Conservation (phyloP, 1,140 invertebrate genomes). For the Coptotermes formosanus region DNA sequence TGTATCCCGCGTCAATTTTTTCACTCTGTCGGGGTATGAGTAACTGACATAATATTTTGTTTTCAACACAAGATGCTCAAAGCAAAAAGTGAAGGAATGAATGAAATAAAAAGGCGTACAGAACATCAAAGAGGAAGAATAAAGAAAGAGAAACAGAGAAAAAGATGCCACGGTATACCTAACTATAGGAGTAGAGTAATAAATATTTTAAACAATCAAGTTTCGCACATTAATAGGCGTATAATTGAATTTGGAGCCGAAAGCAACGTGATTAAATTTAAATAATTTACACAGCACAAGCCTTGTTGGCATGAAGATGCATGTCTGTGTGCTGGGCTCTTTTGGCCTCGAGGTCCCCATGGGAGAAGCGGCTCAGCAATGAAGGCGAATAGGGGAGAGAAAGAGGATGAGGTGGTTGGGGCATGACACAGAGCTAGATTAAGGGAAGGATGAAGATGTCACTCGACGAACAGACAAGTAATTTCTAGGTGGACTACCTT, state of each 20-base stretch:
- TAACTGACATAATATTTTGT: neutral
- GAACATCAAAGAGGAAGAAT: neutral
- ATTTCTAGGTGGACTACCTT: neutral
- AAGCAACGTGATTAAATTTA: constrained; percentile 36
- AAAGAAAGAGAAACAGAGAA: neutral
- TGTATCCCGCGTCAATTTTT: neutral
- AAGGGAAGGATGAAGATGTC: constrained; percentile 27
- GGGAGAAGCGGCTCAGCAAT: constrained; percentile 21
- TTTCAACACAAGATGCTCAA: neutral
- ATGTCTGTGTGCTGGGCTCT: constrained; percentile 27
- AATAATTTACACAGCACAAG: constrained; percentile 32
- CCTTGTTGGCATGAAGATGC: constrained; percentile 31
- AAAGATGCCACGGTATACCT: constrained; percentile 28
- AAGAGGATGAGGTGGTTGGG: neutral
- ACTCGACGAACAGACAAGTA: neutral
- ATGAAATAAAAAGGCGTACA: neutral
- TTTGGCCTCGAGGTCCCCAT: neutral
- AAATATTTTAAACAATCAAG: constrained; percentile 37
- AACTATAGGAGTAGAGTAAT: constrained; percentile 30
- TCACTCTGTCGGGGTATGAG: neutral
- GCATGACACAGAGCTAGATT: neutral
- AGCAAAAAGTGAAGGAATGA: neutral
- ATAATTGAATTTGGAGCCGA: constrained; percentile 35
- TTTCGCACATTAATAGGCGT: constrained; percentile 36
- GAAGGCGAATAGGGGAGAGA: neutral